Conservation (phyloP, 2,888 invertebrate species). For the Chironomus tentans region DNA sequence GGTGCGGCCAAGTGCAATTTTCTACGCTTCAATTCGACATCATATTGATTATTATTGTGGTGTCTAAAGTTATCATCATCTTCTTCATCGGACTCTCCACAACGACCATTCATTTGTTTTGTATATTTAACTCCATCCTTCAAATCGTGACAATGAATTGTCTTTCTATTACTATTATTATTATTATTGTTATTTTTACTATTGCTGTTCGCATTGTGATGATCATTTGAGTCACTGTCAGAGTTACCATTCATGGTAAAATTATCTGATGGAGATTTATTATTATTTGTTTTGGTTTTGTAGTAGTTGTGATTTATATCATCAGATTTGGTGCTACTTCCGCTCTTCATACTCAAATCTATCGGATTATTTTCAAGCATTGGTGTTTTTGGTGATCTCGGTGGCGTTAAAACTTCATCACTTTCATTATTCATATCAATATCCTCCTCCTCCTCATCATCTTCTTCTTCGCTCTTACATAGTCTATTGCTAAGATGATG, state of each 20-base stretch:
- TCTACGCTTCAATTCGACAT: slow-evolving; percentile 47
- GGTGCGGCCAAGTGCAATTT: slow-evolving; percentile 47
- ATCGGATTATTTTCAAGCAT: slow-evolving; percentile 64
- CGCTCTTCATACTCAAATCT: slow-evolving; percentile 66
- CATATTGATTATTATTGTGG: slow-evolving; percentile 44
- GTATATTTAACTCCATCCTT: slow-evolving; percentile 28
- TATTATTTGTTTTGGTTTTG: slow-evolving; percentile 6
- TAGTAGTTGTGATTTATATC: slow-evolving; percentile 32
- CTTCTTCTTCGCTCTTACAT: slow-evolving; percentile 33
- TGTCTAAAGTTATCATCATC: slow-evolving; percentile 30
- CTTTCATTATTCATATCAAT: slow-evolving; percentile 38
- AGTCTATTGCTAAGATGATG: no score
- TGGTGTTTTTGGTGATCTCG: slow-evolving; percentile 39
- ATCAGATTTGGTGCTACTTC: slow-evolving; percentile 48
- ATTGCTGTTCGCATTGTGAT: slow-evolving; percentile 34
- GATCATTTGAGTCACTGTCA: slow-evolving; percentile 33
- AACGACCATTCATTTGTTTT: background rate
- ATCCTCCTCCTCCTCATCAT: slow-evolving; percentile 42
- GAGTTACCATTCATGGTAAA: slow-evolving; percentile 38
- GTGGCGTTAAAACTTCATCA: slow-evolving; percentile 48
- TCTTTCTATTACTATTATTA: slow-evolving; percentile 37
- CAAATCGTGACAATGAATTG: slow-evolving; percentile 39
- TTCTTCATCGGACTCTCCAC: slow-evolving; percentile 44
- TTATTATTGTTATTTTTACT: slow-evolving; percentile 30
- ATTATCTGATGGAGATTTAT: slow-evolving; percentile 28